These are phyloP conservation scores for Muscicapa comitata DNA, from an alignment of 2,797 vertebrate genomes.

Conservation along the genomic window DNA sequence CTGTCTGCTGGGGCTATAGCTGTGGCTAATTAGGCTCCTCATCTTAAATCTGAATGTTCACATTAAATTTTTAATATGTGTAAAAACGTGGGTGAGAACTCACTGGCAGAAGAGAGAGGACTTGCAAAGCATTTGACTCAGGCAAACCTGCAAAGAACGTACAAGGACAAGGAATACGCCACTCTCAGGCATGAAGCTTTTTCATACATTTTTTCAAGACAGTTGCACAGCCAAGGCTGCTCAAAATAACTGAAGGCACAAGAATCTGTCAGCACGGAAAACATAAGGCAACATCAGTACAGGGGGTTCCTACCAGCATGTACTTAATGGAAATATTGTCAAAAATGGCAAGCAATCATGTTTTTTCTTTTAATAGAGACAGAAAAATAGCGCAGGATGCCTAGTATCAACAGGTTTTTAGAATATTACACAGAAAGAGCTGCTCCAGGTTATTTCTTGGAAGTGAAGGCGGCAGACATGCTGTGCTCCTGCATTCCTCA, in stretches of 20 bases:
- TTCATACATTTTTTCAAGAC: background rate
- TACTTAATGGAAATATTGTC: slow-evolving; percentile 2
- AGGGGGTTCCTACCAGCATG: background rate
- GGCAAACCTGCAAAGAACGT: slow-evolving; percentile 11
- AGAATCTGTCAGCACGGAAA: slow-evolving; percentile 9
- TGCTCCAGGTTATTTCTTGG: slow-evolving; percentile 50
- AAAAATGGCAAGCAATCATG: background rate
- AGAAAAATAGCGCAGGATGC: slow-evolving; percentile 3
- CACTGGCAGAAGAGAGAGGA: background rate
- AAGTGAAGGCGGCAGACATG: slow-evolving; percentile 32
- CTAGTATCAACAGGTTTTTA: background rate
- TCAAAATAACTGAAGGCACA: slow-evolving; percentile 2
- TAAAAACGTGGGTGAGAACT: background rate
- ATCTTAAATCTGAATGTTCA: background rate
- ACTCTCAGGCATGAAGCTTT: background rate
- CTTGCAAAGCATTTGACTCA: background rate
- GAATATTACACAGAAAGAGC: background rate
- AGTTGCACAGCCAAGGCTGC: background rate
- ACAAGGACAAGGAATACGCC: background rate
- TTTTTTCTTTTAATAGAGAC: background rate
- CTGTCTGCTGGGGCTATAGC: background rate
- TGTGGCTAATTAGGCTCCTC: background rate
- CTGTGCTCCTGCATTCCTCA: slow-evolving; percentile 45
- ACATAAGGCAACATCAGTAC: background rate
- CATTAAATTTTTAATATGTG: background rate